Conservation (phyloP, 2,888 invertebrate genomes). For the Leucophora obtusa region DNA sequence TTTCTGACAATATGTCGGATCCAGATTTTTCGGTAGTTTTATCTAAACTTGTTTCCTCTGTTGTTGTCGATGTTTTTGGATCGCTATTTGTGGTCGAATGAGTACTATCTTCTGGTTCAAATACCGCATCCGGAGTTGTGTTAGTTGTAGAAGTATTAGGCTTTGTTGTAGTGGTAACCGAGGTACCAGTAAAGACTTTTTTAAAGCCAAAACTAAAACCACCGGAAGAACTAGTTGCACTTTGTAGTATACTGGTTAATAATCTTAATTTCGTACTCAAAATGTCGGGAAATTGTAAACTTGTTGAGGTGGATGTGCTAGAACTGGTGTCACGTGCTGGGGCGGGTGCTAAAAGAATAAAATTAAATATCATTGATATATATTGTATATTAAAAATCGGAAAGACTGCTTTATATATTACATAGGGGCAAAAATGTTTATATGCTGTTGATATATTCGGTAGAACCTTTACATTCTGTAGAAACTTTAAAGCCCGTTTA, state of each 20-base stretch:
- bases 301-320: not conserved
- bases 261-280: conserved; percentile 41
- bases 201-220: conserved; percentile 41
- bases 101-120: conserved; percentile 23
- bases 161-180: conserved; percentile 9
- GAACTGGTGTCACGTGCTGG: conserved; percentile 16
- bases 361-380: not conserved
- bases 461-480: too few species aligned
- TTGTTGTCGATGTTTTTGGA: not conserved
- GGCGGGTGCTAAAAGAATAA: conserved; percentile 25
- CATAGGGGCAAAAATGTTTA: too few species aligned
- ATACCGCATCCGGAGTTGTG: conserved; percentile 17
- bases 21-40: not conserved
- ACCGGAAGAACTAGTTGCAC: conserved; percentile 4
- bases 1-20: too few species aligned
- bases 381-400: too few species aligned
- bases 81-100: not conserved
- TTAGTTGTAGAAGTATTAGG: conserved; percentile 26
- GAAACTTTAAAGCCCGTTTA: too few species aligned
- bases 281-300: conserved; percentile 31
- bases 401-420: too few species aligned
- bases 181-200: not conserved
- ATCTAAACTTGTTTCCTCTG: not conserved
- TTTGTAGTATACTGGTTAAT: conserved; percentile 12
- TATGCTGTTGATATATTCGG: too few species aligned